Evolutionary conservation across 1,140 invertebrate genomes (phyloP), one percentile per base, ranked within the genome.

Genomic region (Drosophila willistoni): DNA sequence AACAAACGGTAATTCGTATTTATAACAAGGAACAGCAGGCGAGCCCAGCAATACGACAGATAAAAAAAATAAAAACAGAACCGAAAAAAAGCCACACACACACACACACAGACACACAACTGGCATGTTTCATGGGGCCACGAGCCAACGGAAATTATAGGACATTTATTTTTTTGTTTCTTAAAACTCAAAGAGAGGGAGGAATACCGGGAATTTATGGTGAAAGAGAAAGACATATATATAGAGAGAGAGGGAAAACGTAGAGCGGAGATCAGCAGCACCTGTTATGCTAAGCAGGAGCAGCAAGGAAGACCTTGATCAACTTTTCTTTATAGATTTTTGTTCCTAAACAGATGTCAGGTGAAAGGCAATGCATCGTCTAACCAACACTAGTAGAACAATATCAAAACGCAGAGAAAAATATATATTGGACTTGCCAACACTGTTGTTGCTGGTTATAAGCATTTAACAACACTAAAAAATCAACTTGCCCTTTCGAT

Each of bases 1-100:
- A 61, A 34, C 65, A 69, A 65, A 81, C 68, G 74, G 82, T 81
- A 86, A 75, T 62, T 68, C 59, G 67, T 73, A 65, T 44, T 64
- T 64, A 59, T 33, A 70, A 22, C 54, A 68, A 19, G 42, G 51
- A 39, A 54, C 61, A 63, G 61, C 61, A 63, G 61, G 22, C 56
- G 17, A 39, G 13, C 51, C 36, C n/a, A 22, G 3, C 41, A 59
- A 59, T 59, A 59, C 56, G 14, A 59, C 33, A 59, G 4, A 36
- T 17, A 33, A 17, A 19, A 59, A 59, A 59, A 51, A 36, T 25
- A 62, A 13, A 51, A 63, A 44, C 25, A 62, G 10, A 22, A 25
- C 4, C 7, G 12, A 33, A 36, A 36, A 36, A 36, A 36, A 36
- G 3, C 9, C 9, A 19, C 2, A 47, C 14, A 51, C 4, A 22